Conservation (phyloP, 2,113 vertebrate genomes). For the Zosterops pallidus region DNA sequence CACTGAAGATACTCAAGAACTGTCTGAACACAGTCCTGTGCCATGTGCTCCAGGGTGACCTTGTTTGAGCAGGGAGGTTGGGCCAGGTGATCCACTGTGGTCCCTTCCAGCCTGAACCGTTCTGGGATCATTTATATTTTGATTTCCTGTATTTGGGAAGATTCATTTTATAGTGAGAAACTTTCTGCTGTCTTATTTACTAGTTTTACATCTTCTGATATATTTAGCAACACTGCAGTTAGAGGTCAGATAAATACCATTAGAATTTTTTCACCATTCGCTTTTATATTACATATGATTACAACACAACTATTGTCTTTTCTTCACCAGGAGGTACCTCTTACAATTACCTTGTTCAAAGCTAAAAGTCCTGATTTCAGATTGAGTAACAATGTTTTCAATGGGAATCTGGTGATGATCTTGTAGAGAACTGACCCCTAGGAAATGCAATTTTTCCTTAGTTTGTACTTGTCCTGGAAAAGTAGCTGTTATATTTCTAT, state of each 20-base stretch:
- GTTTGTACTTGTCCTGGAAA: background rate
- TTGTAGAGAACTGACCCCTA: background rate
- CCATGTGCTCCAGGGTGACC: background rate
- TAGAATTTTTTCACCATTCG: constrained; percentile 22
- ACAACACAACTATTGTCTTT: background rate
- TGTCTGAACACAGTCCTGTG: background rate
- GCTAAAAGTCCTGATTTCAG: background rate
- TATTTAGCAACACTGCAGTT: background rate
- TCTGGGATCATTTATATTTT: background rate
- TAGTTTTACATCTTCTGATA: background rate
- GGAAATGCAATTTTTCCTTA: background rate
- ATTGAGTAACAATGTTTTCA: background rate
- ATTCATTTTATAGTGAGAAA: constrained; percentile 1
- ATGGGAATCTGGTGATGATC: background rate
- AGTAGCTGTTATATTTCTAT: background rate
- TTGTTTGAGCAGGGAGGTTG: background rate
- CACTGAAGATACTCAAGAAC: background rate
- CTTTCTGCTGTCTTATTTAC: background rate
- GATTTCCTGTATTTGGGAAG: background rate
- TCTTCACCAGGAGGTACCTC: background rate
- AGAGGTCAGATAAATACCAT: background rate
- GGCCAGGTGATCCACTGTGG: background rate
- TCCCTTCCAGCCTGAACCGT: background rate
- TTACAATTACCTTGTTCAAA: background rate
- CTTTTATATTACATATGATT: background rate